Percentiles rank a stretch among this genome's conserved stretches.
Evolutionary conservation across 2,113 vertebrate genomes (phyloP).

Genomic region (human): GRCh38 chr12:85283001-85283500

Average conservation of each 20-base stretch:
- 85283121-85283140: conserved; percentile 18
- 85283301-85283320: background rate
- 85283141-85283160: background rate
- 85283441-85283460: background rate
- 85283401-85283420: background rate
- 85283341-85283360: background rate
- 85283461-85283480: background rate
- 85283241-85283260: background rate
- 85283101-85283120: background rate
- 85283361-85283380: background rate
- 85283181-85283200: conserved; percentile 1
- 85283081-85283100: background rate
- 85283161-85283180: background rate
- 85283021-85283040: background rate
- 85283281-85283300: conserved; percentile 2
- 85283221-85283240: background rate
- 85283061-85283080: background rate
- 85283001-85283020: background rate
- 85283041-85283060: background rate
- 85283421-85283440: background rate
- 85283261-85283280: background rate
- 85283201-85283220: background rate
- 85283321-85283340: background rate
- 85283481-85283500: background rate
- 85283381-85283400: conserved; percentile 31